These are phyloP conservation scores for Rhagonycha lutea DNA, from an alignment of 2,888 invertebrate genomes.

Conservation along the genomic window DNA sequence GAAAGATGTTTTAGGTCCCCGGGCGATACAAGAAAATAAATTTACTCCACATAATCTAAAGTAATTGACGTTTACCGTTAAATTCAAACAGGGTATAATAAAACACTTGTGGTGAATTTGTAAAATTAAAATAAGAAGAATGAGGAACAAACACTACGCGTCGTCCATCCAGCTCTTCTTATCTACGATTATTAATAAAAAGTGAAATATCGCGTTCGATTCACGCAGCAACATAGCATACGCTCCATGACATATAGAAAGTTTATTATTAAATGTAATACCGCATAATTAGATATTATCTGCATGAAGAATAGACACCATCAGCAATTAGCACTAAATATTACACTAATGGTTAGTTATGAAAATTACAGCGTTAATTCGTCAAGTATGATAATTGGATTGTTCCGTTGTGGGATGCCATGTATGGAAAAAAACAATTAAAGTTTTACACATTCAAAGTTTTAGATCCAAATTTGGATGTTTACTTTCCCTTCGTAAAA, in stretches of 20 bases:
- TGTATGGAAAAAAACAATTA: not conserved
- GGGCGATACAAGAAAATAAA: not conserved
- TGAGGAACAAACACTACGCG: not conserved
- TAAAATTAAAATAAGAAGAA: not conserved
- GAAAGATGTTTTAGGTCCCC: not conserved
- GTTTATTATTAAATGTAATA: not conserved
- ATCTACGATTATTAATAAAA: not conserved
- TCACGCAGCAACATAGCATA: not conserved
- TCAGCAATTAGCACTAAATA: not conserved
- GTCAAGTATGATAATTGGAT: not conserved
- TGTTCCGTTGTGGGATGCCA: not conserved
- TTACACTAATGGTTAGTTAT: not conserved
- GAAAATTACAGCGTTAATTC: not conserved
- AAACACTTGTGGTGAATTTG: not conserved
- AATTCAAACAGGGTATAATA: not conserved
- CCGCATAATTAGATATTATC: not conserved
- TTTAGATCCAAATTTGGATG: not conserved
- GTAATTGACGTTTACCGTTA: not conserved
- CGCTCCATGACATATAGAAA: not conserved
- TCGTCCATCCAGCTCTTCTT: not conserved
- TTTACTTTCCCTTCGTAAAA: not conserved
- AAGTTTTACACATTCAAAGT: not conserved
- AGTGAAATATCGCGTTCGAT: not conserved
- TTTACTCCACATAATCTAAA: not conserved
- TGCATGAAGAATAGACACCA: not conserved